Evolutionary conservation across 2,888 invertebrate genomes (phyloP).

Genomic region (Dorcus hopei): DNA sequence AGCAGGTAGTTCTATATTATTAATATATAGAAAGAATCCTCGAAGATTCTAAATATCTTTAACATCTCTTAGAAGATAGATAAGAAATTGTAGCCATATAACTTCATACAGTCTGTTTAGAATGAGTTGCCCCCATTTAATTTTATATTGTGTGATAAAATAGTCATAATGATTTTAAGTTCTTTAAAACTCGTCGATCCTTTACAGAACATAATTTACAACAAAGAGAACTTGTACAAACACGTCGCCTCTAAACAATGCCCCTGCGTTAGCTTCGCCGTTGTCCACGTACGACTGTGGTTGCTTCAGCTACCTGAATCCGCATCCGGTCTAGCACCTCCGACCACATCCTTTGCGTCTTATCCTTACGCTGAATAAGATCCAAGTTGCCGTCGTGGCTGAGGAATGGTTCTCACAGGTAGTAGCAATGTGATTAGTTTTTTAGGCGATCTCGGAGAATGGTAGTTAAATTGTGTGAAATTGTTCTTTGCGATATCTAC

Average conservation of each 20-base stretch:
- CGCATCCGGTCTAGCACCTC: conserved; percentile 46
- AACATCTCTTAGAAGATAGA: no score
- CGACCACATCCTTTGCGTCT: conserved; percentile 39
- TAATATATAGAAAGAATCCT: no score
- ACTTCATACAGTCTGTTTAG: no score
- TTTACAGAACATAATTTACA: conserved; percentile 6
- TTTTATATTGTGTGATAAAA: no score
- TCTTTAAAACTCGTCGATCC: no score
- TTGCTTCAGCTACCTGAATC: conserved; percentile 47
- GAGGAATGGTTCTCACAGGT: conserved; percentile 39
- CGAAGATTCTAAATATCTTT: no score
- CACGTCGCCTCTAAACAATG: conserved; percentile 30
- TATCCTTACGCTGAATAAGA: conserved; percentile 19
- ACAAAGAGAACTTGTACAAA: conserved; percentile 17
- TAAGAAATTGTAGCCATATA: no score
- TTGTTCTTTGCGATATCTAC: conserved; percentile 32
- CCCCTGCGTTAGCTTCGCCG: conserved; percentile 39
- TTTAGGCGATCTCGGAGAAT: conserved; percentile 23
- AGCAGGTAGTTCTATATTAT: no score
- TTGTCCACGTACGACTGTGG: conserved; percentile 46
- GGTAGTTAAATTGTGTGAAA: conserved; percentile 41
- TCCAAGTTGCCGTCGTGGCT: conserved; percentile 21
- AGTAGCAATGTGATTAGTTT: conserved; percentile 24
- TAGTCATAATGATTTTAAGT: no score
- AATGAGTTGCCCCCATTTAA: no score